Percentiles rank a stretch among this genome's conserved stretches.
Evolutionary conservation across 2,113 vertebrate genomes (phyloP).

Genomic region (Saguinus imperator): DNA sequence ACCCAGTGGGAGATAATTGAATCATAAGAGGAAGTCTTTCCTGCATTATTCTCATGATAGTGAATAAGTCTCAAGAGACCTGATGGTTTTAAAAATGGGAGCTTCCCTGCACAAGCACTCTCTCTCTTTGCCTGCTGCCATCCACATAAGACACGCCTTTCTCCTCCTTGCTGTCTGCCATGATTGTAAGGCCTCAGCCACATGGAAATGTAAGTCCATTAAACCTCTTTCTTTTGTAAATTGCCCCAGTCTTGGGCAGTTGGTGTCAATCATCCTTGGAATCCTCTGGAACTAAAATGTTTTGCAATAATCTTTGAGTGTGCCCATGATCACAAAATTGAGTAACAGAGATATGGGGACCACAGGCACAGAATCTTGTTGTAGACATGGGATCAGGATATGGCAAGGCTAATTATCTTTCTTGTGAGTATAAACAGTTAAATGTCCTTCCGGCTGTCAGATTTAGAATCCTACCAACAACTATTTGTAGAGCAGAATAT

Average conservation of each 20-base stretch:
- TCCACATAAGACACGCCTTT: too few species aligned
- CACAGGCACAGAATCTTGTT: not conserved
- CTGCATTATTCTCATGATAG: too few species aligned
- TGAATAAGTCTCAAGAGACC: too few species aligned
- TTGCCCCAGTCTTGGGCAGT: not conserved
- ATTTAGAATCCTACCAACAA: not conserved
- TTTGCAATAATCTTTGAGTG: not conserved
- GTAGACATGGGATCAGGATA: not conserved
- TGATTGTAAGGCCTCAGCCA: too few species aligned
- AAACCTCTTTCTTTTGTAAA: too few species aligned
- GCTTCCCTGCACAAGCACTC: too few species aligned
- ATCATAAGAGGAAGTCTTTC: too few species aligned
- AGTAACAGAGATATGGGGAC: not conserved
- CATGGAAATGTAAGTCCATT: too few species aligned
- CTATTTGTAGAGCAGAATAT: not conserved
- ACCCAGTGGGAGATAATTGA: too few species aligned
- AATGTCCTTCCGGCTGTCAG: not conserved
- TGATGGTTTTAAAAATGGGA: too few species aligned
- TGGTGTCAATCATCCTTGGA: constrained; percentile 29
- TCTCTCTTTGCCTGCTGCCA: too few species aligned
- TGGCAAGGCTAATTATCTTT: not conserved
- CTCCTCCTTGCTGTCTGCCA: too few species aligned
- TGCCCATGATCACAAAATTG: not conserved
- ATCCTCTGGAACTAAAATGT: not conserved
- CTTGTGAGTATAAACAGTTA: not conserved